Conservation (phyloP, 92 coral and sea anemone genomes). For the Nematostella vectensis region DNA sequence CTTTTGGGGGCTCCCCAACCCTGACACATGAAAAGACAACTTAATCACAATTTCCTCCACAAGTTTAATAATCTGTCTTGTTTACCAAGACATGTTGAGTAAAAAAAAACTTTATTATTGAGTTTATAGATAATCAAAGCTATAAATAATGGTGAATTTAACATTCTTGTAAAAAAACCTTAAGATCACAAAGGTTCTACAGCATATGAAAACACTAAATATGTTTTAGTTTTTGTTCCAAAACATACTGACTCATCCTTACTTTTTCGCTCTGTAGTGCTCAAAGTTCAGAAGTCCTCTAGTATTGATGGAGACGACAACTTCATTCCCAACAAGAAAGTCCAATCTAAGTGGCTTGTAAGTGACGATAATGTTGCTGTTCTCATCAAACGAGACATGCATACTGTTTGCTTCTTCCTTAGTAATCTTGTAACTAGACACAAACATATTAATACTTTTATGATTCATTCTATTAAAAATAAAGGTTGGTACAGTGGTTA, state of each 20-base stretch:
- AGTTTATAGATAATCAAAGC: background rate
- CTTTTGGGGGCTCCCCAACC: conserved; percentile 6
- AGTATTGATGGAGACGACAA: conserved; percentile 86
- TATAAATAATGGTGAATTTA: background rate
- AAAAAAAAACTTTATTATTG: no score
- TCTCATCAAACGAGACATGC: conserved; percentile 67
- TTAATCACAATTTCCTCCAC: no score
- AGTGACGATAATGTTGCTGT: conserved; percentile 76
- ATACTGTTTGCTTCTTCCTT: conserved; percentile 68
- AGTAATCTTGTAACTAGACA: conserved; percentile 67
- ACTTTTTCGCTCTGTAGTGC: conserved; percentile 78
- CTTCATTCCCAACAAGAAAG: conserved; percentile 83
- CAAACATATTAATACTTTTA: background rate
- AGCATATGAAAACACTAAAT: no score
- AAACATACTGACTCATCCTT: conserved; percentile 10
- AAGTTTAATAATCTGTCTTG: no score
- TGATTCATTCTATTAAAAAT: background rate
- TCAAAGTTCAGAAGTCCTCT: conserved; percentile 99
- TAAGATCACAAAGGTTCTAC: background rate
- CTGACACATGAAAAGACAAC: no score
- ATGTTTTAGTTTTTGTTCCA: background rate
- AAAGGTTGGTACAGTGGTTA: background rate
- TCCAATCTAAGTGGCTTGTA: conserved; percentile 83
- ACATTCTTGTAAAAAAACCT: background rate
- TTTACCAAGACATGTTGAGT: no score